These are phyloP conservation scores for Mus caroli DNA, from an alignment of 2,797 vertebrate genomes.

Conservation along the genomic window DNA sequence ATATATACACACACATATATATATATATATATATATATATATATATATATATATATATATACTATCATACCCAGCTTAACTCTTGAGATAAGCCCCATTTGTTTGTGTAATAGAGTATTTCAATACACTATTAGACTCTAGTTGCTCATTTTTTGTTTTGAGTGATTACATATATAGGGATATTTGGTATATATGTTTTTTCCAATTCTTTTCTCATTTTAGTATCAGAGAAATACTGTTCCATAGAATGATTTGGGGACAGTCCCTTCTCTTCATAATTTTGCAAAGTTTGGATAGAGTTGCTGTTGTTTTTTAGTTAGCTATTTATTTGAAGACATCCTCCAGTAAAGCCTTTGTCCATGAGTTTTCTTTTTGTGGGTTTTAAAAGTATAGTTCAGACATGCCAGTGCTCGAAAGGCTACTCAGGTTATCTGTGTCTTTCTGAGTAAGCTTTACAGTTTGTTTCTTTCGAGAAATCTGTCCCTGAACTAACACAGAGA, in stretches of 20 bases:
- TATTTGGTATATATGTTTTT: conserved; percentile 41
- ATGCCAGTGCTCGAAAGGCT: neutral
- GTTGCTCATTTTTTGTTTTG: conserved; percentile 32
- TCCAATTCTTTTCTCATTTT: conserved; percentile 32
- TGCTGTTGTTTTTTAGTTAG: conserved; percentile 26
- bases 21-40: too few relatives aligned
- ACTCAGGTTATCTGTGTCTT: neutral
- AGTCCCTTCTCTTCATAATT: conserved; percentile 27
- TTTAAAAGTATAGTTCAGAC: conserved; percentile 36
- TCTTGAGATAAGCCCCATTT: conserved; percentile 4
- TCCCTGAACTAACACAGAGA: conserved; percentile 22
- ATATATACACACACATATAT: too few relatives aligned
- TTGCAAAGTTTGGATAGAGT: conserved; percentile 25
- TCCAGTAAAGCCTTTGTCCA: neutral
- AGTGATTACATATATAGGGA: neutral
- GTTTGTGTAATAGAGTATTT: conserved; percentile 12
- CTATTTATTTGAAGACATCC: conserved; percentile 53
- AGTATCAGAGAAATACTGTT: conserved; percentile 12
- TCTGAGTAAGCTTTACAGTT: conserved; percentile 35
- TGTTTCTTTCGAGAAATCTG: conserved; percentile 51
- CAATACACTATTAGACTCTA: neutral
- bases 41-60: too few relatives aligned
- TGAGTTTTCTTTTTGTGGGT: conserved; percentile 39
- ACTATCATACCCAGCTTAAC: neutral
- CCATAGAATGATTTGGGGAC: conserved; percentile 1